phyloP scores from a whole-genome alignment of 2,888 invertebrate species.

The Aphodius granarius region DNA sequence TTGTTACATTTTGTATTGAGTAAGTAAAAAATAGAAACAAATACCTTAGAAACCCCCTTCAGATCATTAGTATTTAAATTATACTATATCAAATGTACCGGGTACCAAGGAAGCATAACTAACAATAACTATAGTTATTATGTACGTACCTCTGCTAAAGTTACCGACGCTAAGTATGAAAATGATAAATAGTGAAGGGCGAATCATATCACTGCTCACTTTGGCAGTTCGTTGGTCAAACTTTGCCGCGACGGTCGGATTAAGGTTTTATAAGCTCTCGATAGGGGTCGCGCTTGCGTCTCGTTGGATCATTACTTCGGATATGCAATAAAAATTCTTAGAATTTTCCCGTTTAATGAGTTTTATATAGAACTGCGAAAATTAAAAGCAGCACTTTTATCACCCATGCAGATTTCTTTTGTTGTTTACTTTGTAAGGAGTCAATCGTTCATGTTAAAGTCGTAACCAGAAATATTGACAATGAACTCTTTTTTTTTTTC shows the following conservation, averaged over 20 bases:
- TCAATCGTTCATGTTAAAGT: too few relatives aligned
- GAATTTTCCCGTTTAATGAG: neutral
- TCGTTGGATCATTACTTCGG: too few relatives aligned
- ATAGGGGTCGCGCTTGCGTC: neutral
- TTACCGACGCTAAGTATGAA: neutral
- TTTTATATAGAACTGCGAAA: neutral
- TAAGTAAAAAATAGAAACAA: too few relatives aligned
- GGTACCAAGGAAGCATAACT: too few relatives aligned
- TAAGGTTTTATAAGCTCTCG: neutral
- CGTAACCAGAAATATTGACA: too few relatives aligned
- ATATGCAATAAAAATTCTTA: neutral
- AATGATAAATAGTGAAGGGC: neutral
- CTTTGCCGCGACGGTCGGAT: neutral
- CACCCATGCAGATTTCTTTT: neutral
- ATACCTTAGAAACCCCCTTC: too few relatives aligned
- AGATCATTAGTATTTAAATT: too few relatives aligned
- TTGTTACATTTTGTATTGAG: too few relatives aligned
- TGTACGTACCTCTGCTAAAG: neutral
- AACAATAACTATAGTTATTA: too few relatives aligned
- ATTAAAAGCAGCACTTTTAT: neutral
- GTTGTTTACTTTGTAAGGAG: neutral
- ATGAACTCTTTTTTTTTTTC: too few relatives aligned
- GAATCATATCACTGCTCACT: neutral
- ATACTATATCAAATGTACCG: too few relatives aligned
- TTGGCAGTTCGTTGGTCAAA: neutral